Percentiles rank a stretch among this genome's conserved stretches.
These are phyloP conservation scores for Chionis minor DNA, from an alignment of 2,113 vertebrate species.

Conservation along the genomic window DNA sequence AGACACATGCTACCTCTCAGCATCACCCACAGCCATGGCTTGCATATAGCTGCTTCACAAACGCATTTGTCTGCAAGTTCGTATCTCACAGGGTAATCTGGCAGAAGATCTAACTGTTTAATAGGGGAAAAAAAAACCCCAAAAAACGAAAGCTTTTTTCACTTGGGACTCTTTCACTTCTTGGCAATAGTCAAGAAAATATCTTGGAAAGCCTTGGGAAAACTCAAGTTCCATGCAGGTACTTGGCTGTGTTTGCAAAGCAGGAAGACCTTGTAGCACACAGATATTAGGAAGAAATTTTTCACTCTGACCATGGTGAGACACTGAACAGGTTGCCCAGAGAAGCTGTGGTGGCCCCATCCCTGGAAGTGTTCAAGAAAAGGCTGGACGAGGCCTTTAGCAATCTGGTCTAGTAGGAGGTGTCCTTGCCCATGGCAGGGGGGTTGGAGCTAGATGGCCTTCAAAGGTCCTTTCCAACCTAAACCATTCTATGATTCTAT, in stretches of 20 bases:
- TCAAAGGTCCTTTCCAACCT: too few relatives aligned
- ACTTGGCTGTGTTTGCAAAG: background rate
- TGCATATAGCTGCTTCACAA: background rate
- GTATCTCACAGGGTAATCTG: background rate
- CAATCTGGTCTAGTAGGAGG: too few relatives aligned
- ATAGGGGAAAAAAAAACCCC: background rate
- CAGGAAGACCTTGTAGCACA: background rate
- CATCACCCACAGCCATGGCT: background rate
- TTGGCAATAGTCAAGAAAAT: background rate
- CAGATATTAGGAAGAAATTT: background rate
- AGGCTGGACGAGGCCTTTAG: too few relatives aligned
- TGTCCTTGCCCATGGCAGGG: too few relatives aligned
- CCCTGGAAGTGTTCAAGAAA: too few relatives aligned
- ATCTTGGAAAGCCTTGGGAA: background rate
- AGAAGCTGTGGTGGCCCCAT: too few relatives aligned
- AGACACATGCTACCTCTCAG: background rate
- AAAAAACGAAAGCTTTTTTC: background rate
- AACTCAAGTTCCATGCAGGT: background rate
- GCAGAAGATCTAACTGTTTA: background rate
- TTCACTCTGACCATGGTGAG: too few relatives aligned
- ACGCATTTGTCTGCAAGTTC: background rate
- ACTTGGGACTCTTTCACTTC: background rate
- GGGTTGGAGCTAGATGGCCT: too few relatives aligned
- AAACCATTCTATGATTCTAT: too few relatives aligned
- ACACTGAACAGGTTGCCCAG: too few relatives aligned